Percentiles rank a stretch among this genome's conserved stretches.
Evolutionary conservation across 2,113 vertebrate genomes (phyloP).

Genomic region (Pristiophorus japonicus): DNA sequence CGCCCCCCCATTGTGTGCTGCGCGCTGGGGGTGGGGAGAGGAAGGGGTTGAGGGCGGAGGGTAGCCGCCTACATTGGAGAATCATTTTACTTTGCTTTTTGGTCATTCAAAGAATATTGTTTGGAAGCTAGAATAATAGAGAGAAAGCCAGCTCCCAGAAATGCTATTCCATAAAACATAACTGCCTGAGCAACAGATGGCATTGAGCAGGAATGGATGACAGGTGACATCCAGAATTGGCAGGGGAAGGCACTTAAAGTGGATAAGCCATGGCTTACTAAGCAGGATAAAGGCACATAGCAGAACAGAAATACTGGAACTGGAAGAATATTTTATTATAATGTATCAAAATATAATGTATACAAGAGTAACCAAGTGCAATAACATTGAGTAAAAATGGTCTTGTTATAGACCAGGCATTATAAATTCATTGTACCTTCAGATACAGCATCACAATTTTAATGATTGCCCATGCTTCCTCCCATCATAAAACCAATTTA

Average conservation of each 20-base stretch:
- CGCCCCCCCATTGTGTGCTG: background rate
- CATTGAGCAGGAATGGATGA: background rate
- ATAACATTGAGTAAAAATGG: background rate
- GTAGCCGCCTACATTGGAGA: background rate
- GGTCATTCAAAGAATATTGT: background rate
- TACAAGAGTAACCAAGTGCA: background rate
- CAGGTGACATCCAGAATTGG: slow-evolving; percentile 3
- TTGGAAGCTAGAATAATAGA: background rate
- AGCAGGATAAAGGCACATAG: background rate
- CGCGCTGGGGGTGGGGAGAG: background rate
- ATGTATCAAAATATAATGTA: background rate
- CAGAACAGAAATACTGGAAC: background rate
- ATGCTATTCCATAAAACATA: background rate
- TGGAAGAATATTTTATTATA: background rate
- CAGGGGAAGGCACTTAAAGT: background rate
- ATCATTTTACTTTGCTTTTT: background rate
- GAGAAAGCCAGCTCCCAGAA: background rate
- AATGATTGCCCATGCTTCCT: too few relatives aligned
- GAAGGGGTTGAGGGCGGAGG: background rate
- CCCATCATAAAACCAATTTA: too few relatives aligned
- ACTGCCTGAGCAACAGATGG: background rate
- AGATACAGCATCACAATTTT: too few relatives aligned
- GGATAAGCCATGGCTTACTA: background rate
- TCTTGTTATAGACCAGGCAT: background rate
- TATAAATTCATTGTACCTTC: too few relatives aligned